These are phyloP conservation scores for Oostethus manadensis DNA, from an alignment of 2,113 vertebrate genomes.

Conservation along the genomic window DNA sequence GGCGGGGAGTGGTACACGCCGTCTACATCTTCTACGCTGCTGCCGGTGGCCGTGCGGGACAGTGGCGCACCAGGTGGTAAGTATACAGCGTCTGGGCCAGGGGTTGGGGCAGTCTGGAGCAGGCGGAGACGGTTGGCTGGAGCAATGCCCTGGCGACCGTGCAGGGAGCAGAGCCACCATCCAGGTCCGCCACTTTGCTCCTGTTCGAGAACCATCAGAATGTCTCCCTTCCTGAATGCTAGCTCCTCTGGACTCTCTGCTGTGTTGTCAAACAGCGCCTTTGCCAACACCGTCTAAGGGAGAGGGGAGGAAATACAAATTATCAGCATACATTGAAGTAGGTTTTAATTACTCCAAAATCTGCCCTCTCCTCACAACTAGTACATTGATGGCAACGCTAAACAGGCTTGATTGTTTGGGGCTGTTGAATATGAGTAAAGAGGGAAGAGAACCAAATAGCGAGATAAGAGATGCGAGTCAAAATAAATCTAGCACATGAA, in stretches of 20 bases:
- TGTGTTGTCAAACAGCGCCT: conserved; percentile 85
- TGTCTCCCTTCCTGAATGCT: conserved; percentile 88
- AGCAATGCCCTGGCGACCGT: conserved; percentile 85
- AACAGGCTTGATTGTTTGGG: conserved; percentile 37
- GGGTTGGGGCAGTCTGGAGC: conserved; percentile 63
- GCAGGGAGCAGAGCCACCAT: conserved; percentile 87
- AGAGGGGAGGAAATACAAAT: conserved; percentile 12
- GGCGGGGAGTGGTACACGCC: conserved; percentile 69
- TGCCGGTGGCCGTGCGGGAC: conserved; percentile 22
- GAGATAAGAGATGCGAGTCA: not conserved
- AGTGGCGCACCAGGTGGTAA: conserved; percentile 48
- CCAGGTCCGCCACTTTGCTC: conserved; percentile 72
- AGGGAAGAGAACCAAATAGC: conserved; percentile 11
- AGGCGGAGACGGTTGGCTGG: conserved; percentile 85
- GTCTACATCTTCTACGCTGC: conserved; percentile 50
- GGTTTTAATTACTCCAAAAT: conserved; percentile 17
- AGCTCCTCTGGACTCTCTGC: conserved; percentile 87
- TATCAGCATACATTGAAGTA: conserved; percentile 2
- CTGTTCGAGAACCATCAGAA: conserved; percentile 83
- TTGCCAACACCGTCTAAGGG: conserved; percentile 81
- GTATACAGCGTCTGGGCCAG: conserved; percentile 55
- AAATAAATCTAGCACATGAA: conserved; percentile 10
- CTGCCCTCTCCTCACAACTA: conserved; percentile 33
- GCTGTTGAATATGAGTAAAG: conserved; percentile 35
- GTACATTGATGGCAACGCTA: conserved; percentile 38